Percentiles rank a stretch among this genome's conserved stretches.
These are phyloP conservation scores for Odontamblyopus lacepedii DNA, from an alignment of 2,797 vertebrate species.

Conservation along the genomic window DNA sequence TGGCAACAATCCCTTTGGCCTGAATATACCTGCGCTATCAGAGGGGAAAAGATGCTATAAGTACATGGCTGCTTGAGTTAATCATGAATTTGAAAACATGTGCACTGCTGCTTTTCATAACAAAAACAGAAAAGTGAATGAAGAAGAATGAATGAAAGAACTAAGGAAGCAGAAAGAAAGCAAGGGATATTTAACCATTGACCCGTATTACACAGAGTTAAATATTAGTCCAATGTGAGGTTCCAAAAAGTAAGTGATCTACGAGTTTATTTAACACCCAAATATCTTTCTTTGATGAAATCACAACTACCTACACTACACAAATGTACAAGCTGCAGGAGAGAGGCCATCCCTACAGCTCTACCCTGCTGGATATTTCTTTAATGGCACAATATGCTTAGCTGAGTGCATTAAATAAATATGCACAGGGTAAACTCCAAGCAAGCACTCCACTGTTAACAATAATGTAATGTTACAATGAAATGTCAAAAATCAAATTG, in stretches of 20 bases:
- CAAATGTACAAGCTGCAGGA: slow-evolving; percentile 61
- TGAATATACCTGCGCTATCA: slow-evolving; percentile 15
- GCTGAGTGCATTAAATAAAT: slow-evolving; percentile 33
- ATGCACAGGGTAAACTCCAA: slow-evolving; percentile 1
- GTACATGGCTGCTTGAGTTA: slow-evolving; percentile 14
- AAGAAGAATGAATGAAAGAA: slow-evolving; percentile 32
- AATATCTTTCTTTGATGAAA: slow-evolving; percentile 46
- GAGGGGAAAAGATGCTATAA: background rate
- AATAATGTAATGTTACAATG: background rate
- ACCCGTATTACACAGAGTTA: slow-evolving; percentile 66
- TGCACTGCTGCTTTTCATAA: background rate
- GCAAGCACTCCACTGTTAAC: background rate
- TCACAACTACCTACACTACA: slow-evolving; percentile 43
- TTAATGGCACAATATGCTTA: slow-evolving; percentile 10
- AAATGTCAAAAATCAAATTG: slow-evolving; percentile 8
- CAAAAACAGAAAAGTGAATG: slow-evolving; percentile 24
- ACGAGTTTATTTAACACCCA: slow-evolving; percentile 35
- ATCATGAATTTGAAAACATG: slow-evolving; percentile 19
- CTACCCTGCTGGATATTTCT: slow-evolving; percentile 27
- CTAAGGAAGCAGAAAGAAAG: slow-evolving; percentile 24
- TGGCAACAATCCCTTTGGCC: slow-evolving; percentile 28
- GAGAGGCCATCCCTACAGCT: slow-evolving; percentile 44
- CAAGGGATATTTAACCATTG: slow-evolving; percentile 48
- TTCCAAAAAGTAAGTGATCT: slow-evolving; percentile 62
- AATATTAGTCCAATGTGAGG: slow-evolving; percentile 57